Conservation (phyloP, 2,797 vertebrate species). For the Notamacropus eugenii region DNA sequence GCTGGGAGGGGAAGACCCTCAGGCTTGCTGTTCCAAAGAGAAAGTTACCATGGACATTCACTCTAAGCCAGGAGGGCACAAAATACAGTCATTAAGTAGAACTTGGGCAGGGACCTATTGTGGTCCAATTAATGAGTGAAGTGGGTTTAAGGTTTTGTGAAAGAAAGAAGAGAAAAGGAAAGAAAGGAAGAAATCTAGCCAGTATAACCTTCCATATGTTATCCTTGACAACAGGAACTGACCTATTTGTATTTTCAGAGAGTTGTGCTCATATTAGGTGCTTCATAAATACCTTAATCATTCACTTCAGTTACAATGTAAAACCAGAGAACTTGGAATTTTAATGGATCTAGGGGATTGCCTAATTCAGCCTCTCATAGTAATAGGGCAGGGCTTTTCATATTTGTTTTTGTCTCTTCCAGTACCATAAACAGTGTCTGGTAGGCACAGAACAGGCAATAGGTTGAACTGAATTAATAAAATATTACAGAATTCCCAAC, state of each 20-base stretch:
- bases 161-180: no score
- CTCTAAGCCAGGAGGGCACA: no score
- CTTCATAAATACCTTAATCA: not conserved
- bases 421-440: not conserved
- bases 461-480: not conserved
- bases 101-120: no score
- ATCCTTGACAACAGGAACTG: no score
- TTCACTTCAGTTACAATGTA: not conserved
- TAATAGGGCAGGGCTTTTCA: not conserved
- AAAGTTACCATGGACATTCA: no score
- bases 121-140: no score
- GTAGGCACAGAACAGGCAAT: not conserved
- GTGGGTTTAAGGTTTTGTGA: no score
- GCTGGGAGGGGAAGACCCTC: no score
- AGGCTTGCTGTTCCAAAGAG: no score
- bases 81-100: no score
- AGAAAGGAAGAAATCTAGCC: no score
- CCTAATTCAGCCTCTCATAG: not conserved
- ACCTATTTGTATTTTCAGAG: not conserved
- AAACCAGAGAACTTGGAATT: not conserved
- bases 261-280: not conserved
- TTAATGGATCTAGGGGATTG: not conserved
- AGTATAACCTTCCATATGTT: no score
- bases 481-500: not conserved
- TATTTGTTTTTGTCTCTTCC: not conserved